Base-by-base conservation (phyloP, 2,797 vertebrate genomes). In the Prunella strophiata region DNA sequence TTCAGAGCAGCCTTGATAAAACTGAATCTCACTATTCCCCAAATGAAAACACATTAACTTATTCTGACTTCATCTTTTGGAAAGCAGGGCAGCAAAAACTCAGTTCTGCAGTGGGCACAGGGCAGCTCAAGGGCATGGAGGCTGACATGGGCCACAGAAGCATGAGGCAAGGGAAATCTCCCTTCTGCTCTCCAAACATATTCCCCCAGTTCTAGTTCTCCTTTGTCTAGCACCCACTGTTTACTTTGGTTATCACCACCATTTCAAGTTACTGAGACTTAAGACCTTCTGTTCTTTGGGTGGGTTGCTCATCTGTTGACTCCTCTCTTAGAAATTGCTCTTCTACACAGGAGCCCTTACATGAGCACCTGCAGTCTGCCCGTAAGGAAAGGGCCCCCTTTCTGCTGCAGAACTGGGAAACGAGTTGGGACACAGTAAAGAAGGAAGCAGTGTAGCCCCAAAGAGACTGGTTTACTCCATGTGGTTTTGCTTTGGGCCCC, bases 11-110 rank as follows among this genome's bases (percentile, higher is more conserved):
- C 30, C 70, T 74, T 58, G 91, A 94, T 80, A 94, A 93, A 95
- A 85, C 32, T 57, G 34, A 83, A 75, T 38, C 54, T 85, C 3
- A 2, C 42, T 66, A 73, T 65, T 16, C 45, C 11, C 16, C 12
- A 89, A 67, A 80, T 11, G 38, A 93, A 95, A 94, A 92, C 57
- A 88, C 80, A 91, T 68, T 63, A 61, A 85, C 65, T 92, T 96
- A 79, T 45, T 88, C 34, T 92, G 78, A 96, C 81, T 80, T 92
- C 75, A 92, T 74, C 11, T 58, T 71, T 57, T 42, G 57, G 71
- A 66, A 68, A 34, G 5, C 5, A 11, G 20, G 16, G 45, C 43
- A 76, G 74, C 40, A 89, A 76, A 76, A 93, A 88, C 9, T 79
- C 29, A 67, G 32, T 20, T 73, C 45, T 73, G 47, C 18, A 74